phyloP scores from a whole-genome alignment of 2,113 vertebrate species.

The Eretmochelys imbricata region DNA sequence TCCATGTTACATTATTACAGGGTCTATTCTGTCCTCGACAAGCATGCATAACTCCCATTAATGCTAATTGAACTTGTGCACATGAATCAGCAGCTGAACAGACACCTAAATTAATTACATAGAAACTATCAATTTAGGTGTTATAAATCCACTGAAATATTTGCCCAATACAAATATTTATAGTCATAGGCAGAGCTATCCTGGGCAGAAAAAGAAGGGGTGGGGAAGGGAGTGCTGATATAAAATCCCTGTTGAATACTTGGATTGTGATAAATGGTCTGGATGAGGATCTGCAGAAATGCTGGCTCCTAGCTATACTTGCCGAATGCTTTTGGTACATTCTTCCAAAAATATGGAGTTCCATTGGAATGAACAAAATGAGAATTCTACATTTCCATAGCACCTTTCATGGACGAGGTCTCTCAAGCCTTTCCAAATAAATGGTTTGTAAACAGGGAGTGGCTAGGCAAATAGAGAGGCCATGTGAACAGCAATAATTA shows the following conservation, averaged over 20 bases:
- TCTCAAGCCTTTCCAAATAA: constrained; percentile 28
- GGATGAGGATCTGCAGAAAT: neutral
- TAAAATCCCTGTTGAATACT: constrained; percentile 29
- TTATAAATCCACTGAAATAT: constrained; percentile 2
- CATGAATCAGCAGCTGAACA: constrained; percentile 63
- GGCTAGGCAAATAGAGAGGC: neutral
- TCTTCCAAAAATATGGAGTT: constrained; percentile 6
- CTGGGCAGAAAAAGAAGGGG: neutral
- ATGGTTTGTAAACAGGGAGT: neutral
- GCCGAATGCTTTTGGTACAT: neutral
- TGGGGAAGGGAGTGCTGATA: neutral
- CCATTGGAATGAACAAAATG: neutral
- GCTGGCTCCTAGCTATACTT: neutral
- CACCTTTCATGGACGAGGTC: constrained; percentile 45
- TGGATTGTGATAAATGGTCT: constrained; percentile 33
- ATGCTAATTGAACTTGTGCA: constrained; percentile 71
- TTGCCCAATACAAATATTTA: neutral
- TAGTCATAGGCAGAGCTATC: neutral
- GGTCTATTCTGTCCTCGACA: constrained; percentile 65
- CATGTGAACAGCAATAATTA: constrained; percentile 10
- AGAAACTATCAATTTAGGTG: constrained; percentile 63
- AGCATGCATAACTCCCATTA: constrained; percentile 69
- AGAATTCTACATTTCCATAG: neutral
- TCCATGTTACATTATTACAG: constrained; percentile 70
- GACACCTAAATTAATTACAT: constrained; percentile 75